Percentiles rank a stretch among this genome's conserved stretches.
phyloP scores from a whole-genome alignment of 2,888 invertebrate genomes.

The Nymphalis c-album region DNA sequence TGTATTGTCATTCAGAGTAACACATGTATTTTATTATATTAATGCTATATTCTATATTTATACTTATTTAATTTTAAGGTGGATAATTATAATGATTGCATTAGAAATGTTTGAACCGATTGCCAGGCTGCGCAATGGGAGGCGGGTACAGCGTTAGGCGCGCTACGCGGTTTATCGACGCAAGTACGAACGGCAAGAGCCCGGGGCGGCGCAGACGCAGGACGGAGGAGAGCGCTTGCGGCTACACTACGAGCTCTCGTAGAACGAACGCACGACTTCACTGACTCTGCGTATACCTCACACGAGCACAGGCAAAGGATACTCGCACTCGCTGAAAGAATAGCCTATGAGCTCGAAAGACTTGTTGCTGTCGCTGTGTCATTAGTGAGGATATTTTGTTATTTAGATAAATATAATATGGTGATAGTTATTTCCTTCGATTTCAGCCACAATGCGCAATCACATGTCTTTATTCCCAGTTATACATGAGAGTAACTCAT shows the following conservation, averaged over 20 bases:
- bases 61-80: neutral
- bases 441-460: too few species aligned
- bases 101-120: constrained; percentile 16
- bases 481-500: neutral
- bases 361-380: constrained; percentile 92
- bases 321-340: constrained; percentile 92
- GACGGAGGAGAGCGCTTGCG: constrained; percentile 88
- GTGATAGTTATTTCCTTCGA: too few species aligned
- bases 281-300: constrained; percentile 98
- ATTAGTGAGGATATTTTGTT: constrained; percentile 81
- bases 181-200: constrained; percentile 91
- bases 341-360: constrained; percentile 95
- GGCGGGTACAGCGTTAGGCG: constrained; percentile 88
- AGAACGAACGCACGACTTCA: constrained; percentile 98
- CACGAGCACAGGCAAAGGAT: constrained; percentile 98
- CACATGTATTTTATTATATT: constrained; percentile 1
- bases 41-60: neutral
- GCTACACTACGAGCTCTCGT: constrained; percentile 93
- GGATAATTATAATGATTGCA: neutral
- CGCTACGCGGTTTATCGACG: constrained; percentile 91
- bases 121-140: constrained; percentile 76
- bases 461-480: too few species aligned
- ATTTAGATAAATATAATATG: neutral
- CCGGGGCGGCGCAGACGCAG: constrained; percentile 85
- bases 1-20: constrained; percentile 2